Base-by-base conservation (phyloP, 2,113 vertebrate genomes). In the Empidonax alnorum region DNA sequence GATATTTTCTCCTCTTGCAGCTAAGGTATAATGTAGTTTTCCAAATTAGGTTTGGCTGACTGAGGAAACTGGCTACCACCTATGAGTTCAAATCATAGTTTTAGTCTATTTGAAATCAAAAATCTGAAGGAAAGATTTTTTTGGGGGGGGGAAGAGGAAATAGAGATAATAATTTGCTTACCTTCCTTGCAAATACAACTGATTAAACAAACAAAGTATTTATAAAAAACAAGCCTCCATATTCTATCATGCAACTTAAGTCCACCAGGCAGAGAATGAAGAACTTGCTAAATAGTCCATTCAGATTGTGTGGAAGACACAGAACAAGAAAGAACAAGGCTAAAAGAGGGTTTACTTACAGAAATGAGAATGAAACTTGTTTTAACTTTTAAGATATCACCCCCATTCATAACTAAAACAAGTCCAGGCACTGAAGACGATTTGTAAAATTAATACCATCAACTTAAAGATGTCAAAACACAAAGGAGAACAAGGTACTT, bases 401-500 rank as follows among this genome's bases (percentile, higher is more conserved):
- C 58, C 49, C 82, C 84, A 91, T 78, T 91, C 71, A 87, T 68
- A 93, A 67, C 46, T 77, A 89, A 87, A 90, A 44, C 69, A 78
- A 94, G 68, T 19, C 27, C 44, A 82, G 62, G 88, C 72, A 86
- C 56, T 39, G 65, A 63, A 86, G 52, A 74, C 0, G 0, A 77
- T 42, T 88, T 55, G 39, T 83, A 63, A 96, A 94, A 85, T 77
- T 41, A 88, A 44, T 88, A 90, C 20, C 24, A 74, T 44, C 31
- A 95, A 65, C 61, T 71, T 47, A 53, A 74, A 92, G 50, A 67
- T 46, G 59, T 74, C 85, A 94, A 91, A 90, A 89, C 6, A 55
- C 56, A 55, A 82, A 67, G 41, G 46, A 87, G 46, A 82, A 87
- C 28, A 73, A 83, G 67, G 81, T 93, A 91, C 76, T 96, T 93